phyloP scores from a whole-genome alignment of 2,888 invertebrate genomes.

The Zaprionus bogoriensis region DNA sequence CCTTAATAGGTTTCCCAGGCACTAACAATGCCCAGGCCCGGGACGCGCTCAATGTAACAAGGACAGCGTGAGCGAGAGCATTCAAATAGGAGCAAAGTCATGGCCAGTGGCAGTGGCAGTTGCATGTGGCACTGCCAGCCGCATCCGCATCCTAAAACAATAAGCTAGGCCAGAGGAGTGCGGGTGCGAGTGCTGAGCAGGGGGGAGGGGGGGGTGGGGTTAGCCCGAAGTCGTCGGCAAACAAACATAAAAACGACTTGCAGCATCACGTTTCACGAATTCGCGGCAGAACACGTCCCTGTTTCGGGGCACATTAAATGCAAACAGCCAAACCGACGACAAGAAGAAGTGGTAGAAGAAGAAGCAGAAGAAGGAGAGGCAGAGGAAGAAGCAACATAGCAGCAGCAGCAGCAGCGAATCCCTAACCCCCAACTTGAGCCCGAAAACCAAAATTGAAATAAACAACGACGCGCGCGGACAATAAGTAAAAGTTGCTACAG shows the following conservation, averaged over 20 bases:
- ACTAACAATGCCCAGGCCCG: constrained; percentile 54
- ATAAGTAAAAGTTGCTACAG: constrained; percentile 72
- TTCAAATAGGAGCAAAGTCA: constrained; percentile 59
- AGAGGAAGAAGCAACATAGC: constrained; percentile 11
- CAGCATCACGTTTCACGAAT: constrained; percentile 78
- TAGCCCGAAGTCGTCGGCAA: constrained; percentile 48
- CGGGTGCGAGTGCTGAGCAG: neutral
- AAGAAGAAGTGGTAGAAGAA: constrained; percentile 18
- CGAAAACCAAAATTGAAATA: constrained; percentile 63
- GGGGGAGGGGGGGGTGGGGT: neutral
- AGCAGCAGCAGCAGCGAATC: constrained; percentile 8
- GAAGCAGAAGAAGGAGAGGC: constrained; percentile 16
- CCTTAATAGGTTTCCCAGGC: constrained; percentile 44
- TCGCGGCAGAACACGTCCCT: constrained; percentile 75
- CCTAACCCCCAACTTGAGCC: constrained; percentile 28
- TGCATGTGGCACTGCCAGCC: constrained; percentile 27
- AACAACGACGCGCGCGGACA: constrained; percentile 59
- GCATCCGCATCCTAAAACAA: constrained; percentile 22
- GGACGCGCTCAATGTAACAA: neutral
- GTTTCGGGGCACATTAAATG: constrained; percentile 68
- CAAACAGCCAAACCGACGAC: constrained; percentile 56
- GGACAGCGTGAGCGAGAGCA: constrained; percentile 5
- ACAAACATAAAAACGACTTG: constrained; percentile 65
- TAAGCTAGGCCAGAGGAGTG: constrained; percentile 35
- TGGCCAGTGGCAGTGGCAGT: constrained; percentile 26